phyloP scores from a whole-genome alignment of 2,888 invertebrate species.

The Chirona hameri region DNA sequence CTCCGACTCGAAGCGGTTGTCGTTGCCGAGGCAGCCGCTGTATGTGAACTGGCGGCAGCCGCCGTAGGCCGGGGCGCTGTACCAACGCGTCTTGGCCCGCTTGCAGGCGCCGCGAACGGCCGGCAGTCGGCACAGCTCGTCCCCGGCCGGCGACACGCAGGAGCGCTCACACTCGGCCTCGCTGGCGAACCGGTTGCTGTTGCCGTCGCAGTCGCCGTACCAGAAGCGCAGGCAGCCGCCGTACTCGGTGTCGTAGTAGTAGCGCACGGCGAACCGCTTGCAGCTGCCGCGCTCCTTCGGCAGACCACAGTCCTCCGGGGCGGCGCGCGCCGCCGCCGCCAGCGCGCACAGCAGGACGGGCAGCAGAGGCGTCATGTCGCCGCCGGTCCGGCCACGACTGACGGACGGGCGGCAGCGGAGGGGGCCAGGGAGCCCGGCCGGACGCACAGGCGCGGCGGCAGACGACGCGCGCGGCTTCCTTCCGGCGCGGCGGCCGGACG shows the following conservation, averaged over 20 bases:
- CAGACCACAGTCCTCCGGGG: not conserved
- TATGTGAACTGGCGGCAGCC: conserved; percentile 27
- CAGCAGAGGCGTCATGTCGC: not conserved
- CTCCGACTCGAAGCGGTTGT: conserved; percentile 31
- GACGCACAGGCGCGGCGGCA: not conserved
- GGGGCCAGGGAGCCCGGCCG: not conserved
- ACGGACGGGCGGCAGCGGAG: not conserved
- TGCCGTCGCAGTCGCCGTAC: conserved; percentile 34
- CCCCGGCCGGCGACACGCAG: conserved; percentile 31
- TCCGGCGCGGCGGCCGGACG: not conserved
- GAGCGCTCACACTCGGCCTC: conserved; percentile 26
- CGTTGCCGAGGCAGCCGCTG: conserved; percentile 33
- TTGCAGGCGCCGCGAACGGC: conserved; percentile 31
- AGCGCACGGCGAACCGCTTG: not conserved
- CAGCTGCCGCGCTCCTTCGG: not conserved
- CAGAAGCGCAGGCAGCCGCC: conserved; percentile 34
- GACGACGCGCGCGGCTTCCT: not conserved
- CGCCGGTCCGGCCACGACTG: not conserved
- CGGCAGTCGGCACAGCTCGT: conserved; percentile 27
- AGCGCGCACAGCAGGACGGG: not conserved
- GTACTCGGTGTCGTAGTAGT: conserved; percentile 32
- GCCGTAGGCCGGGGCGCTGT: conserved; percentile 27
- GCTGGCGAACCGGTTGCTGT: conserved; percentile 32
- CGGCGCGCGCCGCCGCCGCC: not conserved
- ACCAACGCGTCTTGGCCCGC: conserved; percentile 30